Conservation (phyloP, 2,797 vertebrate species). For the Pristis pectinata region DNA sequence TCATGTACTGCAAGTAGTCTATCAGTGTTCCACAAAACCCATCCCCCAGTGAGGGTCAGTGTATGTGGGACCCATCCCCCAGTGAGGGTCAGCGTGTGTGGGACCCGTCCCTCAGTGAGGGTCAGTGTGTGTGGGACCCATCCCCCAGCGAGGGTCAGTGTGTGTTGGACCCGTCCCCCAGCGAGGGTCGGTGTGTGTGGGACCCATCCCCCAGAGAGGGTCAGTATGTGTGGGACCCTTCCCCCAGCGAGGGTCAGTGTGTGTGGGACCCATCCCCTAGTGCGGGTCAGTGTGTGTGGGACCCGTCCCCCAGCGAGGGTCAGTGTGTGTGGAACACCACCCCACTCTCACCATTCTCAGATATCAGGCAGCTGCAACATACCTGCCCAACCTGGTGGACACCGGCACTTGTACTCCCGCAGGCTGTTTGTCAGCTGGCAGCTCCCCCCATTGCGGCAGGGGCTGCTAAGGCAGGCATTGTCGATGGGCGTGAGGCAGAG, state of each 20-base stretch:
- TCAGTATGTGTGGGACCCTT: neutral
- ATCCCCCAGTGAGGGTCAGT: too few species aligned
- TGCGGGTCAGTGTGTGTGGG: neutral
- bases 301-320: neutral
- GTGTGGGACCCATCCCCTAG: neutral
- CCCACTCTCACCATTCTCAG: too few species aligned
- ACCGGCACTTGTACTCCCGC: constrained; percentile 74
- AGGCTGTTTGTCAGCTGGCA: constrained; percentile 72
- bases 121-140: too few species aligned
- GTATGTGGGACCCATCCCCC: too few species aligned
- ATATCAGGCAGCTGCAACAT: constrained; percentile 32
- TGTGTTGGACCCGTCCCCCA: too few species aligned
- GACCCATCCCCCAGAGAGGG: too few species aligned
- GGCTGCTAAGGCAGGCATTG: constrained; percentile 80
- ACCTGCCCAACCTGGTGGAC: constrained; percentile 93
- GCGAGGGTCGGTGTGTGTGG: too few species aligned
- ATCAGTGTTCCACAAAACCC: too few species aligned
- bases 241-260: neutral
- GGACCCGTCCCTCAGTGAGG: too few species aligned
- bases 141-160: too few species aligned
- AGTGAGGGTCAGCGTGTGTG: too few species aligned
- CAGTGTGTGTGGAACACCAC: neutral
- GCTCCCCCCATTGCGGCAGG: constrained; percentile 86
- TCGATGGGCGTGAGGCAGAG: constrained; percentile 83
- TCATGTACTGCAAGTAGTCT: too few species aligned